Base-by-base conservation (phyloP, 2,113 vertebrate species). In the Actenoides hombroni region DNA sequence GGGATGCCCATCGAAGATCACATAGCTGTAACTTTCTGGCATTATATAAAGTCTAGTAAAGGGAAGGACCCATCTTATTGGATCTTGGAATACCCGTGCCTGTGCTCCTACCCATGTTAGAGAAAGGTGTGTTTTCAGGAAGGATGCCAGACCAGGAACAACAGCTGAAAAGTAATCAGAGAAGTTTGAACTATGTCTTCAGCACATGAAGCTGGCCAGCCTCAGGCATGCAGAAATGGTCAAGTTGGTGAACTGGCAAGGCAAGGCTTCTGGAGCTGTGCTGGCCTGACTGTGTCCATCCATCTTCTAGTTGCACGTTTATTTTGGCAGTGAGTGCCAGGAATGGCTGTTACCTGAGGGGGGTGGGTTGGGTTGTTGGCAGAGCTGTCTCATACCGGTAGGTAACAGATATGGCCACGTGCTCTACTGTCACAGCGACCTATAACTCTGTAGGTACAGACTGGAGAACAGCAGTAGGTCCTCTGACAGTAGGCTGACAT, bases 81-180 rank as follows among this genome's bases (percentile, higher is more conserved):
- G 14, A 81, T 37, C 39, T 54, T 40, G 28, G 48, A 88, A 40
- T 11, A 24, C 15, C 33, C 44, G 37, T 44, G 26, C 26, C 33
- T 48, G 42, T 44, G 26, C 26, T 76, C 26, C 37, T 12, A 17
- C 35, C 26, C 0, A 0, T 8, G 21, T 9, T 51, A 20, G 9
- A 56, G 57, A 35, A 60, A 70, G 33, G 33, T 13, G 5, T 17
- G 13, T 77, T 82, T 75, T 33, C 31, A 69, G 74, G 69, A 67
- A 78, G 16, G 57, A 35, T 53, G 48, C n/a, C 29, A 42, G 24
- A 40, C 16, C 16, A 53, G 67, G n/a, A 74, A 19, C 6, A 54
- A n/a, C 8, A 9, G 31, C 8, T 56, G 49, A 59, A 76, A 82
- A 37, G 25, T 16, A 57, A 39, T 11, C 9, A 4, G 23, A 68